Base-by-base conservation (phyloP, 2,113 vertebrate species). In the Cariama cristata region DNA sequence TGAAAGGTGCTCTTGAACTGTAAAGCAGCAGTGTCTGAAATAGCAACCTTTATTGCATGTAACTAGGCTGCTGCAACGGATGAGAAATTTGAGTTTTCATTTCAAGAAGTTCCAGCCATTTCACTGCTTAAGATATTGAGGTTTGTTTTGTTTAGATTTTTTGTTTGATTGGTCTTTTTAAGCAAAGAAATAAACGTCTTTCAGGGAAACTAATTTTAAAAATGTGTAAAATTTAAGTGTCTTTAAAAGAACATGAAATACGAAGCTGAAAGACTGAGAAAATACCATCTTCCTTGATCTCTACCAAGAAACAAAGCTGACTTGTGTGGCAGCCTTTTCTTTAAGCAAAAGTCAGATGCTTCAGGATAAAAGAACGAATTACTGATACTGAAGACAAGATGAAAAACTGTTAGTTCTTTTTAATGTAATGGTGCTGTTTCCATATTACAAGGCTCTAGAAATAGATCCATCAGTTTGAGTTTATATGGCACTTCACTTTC, bases 401-500 rank as follows among this genome's bases (percentile, higher is more conserved):
- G 75, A 94, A 93, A 95, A 79, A 56, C 12, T 16, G 28, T 79
- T 76, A 63, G 23, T 77, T 92, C 30, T 84, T 97, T 88, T 38
- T 74, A 86, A 86, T 88, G 86, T 96, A 93, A 96, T 84, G 12
- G 72, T 63, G 93, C 49, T 64, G 20, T 80, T 92, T 53, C 89
- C 56, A 56, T 92, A 64, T 56, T 52, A 67, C 66, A 88, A 84
- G 27, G 62, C 21, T 72, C 79, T 91, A 60, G 84, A 82, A 81
- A 94, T 10, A 92, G 82, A 93, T 96, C 79, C 80, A 96, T 93
- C 92, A 96, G n/a, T 59, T 60, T 92, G 26, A 95, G 33, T 81
- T 95, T 79, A 38, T 55, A 63, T 47, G 67, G 77, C 84, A 74
- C 26, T 94, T 85, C 80, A 14, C 28, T 85, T 95, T 71, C 68